Evolutionary conservation across 2,888 invertebrate species (phyloP).

Genomic region (Brachypalpus laphriformis): DNA sequence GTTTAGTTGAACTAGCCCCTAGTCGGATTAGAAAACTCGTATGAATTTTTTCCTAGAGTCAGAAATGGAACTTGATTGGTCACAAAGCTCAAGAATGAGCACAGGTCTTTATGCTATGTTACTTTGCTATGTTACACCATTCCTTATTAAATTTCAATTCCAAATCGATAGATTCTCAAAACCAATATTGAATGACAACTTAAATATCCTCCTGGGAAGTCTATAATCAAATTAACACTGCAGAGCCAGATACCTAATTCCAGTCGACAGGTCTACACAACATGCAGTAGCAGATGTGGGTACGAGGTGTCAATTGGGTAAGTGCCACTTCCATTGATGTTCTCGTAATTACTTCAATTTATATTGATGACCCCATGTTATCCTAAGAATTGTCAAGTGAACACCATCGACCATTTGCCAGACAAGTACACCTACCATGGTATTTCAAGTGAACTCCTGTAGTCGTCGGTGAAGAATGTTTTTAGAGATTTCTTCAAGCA

Average conservation of each 20-base stretch:
- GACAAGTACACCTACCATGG: neutral
- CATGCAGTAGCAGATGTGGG: neutral
- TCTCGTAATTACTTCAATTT: slow-evolving; percentile 46
- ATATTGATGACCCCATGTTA: slow-evolving; percentile 27
- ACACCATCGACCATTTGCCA: slow-evolving; percentile 18
- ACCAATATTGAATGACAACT: neutral
- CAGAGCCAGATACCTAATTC: neutral
- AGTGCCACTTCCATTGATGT: slow-evolving; percentile 34
- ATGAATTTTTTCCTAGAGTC: too few relatives aligned
- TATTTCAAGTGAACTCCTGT: neutral
- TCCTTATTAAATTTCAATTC: too few relatives aligned
- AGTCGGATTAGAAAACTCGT: too few relatives aligned
- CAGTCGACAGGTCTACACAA: neutral
- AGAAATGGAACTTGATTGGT: too few relatives aligned
- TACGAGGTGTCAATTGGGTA: slow-evolving; percentile 32
- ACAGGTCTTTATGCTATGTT: too few relatives aligned
- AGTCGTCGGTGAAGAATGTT: neutral
- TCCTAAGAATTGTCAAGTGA: slow-evolving; percentile 34
- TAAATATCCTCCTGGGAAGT: neutral
- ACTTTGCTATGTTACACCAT: too few relatives aligned
- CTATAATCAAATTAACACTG: neutral
- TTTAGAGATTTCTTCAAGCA: neutral
- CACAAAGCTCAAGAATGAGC: too few relatives aligned
- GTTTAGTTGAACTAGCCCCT: too few relatives aligned
- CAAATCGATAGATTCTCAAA: neutral